Base-by-base conservation (phyloP, 2,888 invertebrate genomes). In the Eugnorisma glareosa region DNA sequence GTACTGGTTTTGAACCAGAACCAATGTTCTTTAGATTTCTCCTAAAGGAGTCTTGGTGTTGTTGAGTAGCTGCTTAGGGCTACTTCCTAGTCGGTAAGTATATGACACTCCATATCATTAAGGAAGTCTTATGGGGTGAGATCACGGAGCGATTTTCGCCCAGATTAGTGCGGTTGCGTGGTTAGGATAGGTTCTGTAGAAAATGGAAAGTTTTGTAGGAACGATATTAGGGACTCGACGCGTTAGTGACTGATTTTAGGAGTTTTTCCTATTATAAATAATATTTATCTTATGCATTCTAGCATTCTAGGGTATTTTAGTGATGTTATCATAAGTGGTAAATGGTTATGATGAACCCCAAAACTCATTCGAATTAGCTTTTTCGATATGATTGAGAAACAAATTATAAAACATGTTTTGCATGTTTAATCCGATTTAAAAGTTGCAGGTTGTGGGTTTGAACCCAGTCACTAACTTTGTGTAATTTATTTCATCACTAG, bases 1-100 rank as follows among this genome's bases (percentile, higher is more conserved):
- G 28, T 77, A 57, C 24, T 83, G 72, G 71, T 68, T 84, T 35
- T 61, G 15, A 80, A 79, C 59, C 73, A 70, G 51, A 68, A 54
- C 45, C 31, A 57, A 67, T 63, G 28, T 35, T 79, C 15, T 68
- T 48, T n/a, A 48, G 68, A 63, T 57, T 31, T 69, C 35, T 74
- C 31, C 45, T 81, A 45, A 48, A 74, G 57, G 79, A 64, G 67
- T 35, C 40, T 35, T 24, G 54, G 54, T 66, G 63, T 69, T 40
- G 35, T 79, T 43, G 43, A 59, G 80, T 79, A 68, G 81, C 83
- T 63, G 3, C 37, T 28, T 82, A 64, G 63, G 64, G 72, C 80
- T 59, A 70, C 35, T 43, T n/a, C n/a, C 70, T 82, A 82, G 82
- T 82, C 67, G 80, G 63, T 82, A 84, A 82, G 81, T 67, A 70